Evolutionary conservation across 2,888 invertebrate species (phyloP), one percentile per base, ranked within the genome.

Genomic region (Zootermopsis nevadensis): DNA sequence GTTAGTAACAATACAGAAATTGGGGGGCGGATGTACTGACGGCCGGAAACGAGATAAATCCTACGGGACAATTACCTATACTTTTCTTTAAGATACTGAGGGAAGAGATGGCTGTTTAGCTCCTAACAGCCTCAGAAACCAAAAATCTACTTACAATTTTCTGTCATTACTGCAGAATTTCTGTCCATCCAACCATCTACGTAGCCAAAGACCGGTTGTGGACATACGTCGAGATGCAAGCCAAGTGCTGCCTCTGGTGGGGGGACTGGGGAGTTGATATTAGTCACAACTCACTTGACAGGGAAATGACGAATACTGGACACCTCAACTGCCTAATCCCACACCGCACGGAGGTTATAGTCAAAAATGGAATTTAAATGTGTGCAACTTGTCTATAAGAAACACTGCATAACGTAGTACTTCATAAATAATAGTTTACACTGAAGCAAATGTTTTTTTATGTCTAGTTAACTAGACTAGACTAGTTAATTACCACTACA

Each of bases 111-210:
- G 30, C 12, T 31, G 53, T 15, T n/a, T n/a, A n/a, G n/a, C n/a
- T n/a, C n/a, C n/a, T n/a, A n/a, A n/a, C n/a, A n/a, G n/a, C n/a
- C n/a, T n/a, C 53, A 77, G 48, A 77, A 77, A 77, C 22, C 30
- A 69, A 69, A 69, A 69, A 33, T 69, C 31, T 15, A 55, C 53
- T 55, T 77, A 55, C 55, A 77, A 77, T 77, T 77, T 77, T 77
- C 31, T 77, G 53, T 77, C 77, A 77, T 77, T 77, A 77, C 77
- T 27, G 69, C 19, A 33, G 31, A 69, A 69, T 69, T 69, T 69
- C 69, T 69, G 69, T 69, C 69, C 69, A 69, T 69, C 69, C 69
- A 69, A 69, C 69, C 69, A 69, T 69, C 69, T 33, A 33, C 22
- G 15, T 69, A 33, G 69, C 19, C 15, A 27, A 60, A 60, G 60